phyloP scores from a whole-genome alignment of 2,113 vertebrate species.

The Arenaria interpres region DNA sequence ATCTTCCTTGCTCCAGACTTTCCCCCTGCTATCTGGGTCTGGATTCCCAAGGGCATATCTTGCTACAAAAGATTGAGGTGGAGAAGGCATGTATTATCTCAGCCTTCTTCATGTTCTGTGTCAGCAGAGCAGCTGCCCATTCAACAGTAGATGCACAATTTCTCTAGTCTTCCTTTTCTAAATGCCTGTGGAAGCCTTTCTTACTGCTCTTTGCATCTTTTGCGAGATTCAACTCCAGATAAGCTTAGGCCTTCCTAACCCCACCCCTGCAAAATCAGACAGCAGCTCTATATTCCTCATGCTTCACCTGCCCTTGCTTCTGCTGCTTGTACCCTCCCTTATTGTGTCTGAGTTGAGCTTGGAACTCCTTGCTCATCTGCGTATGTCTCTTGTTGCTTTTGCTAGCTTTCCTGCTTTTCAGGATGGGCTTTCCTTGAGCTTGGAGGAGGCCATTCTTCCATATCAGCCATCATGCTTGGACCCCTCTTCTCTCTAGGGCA shows the following conservation, averaged over 20 bases:
- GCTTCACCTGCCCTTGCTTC: background rate
- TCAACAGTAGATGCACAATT: background rate
- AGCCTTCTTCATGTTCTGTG: background rate
- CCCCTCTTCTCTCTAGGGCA: no score
- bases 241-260: background rate
- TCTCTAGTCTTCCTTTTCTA: background rate
- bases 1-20: background rate
- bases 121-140: background rate
- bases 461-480: background rate
- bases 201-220: background rate
- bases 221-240: background rate
- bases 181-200: background rate
- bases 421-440: background rate
- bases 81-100: background rate
- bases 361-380: accelerated
- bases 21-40: background rate
- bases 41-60: background rate
- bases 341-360: background rate
- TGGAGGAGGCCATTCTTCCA: background rate
- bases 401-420: background rate
- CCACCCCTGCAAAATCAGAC: background rate
- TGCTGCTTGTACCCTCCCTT: background rate
- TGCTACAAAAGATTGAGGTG: background rate
- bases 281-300: background rate
- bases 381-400: background rate